Evolutionary conservation across 2,113 vertebrate genomes (phyloP).

Genomic region (Melanerpes aurifrons): DNA sequence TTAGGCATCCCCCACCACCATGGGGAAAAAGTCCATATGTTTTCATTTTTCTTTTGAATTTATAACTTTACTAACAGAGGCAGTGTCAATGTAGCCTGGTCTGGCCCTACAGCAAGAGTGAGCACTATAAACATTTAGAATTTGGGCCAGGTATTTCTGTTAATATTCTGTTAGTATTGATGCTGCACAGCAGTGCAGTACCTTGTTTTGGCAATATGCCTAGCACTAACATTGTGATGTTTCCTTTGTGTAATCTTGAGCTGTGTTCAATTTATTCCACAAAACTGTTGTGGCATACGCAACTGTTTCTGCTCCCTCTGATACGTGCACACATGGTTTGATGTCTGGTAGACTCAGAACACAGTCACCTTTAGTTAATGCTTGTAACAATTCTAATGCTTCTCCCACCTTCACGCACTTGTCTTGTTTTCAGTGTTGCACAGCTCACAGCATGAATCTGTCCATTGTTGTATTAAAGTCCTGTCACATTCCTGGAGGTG

Average conservation of each 20-base stretch:
- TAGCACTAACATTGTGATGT: background rate
- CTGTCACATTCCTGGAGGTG: background rate
- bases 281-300: background rate
- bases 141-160: background rate
- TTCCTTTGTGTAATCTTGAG: background rate
- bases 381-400: background rate
- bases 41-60: background rate
- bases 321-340: background rate
- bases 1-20: accelerated
- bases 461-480: background rate
- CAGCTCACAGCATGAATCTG: background rate
- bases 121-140: background rate
- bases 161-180: background rate
- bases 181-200: background rate
- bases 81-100: background rate
- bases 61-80: background rate
- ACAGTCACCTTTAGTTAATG: background rate
- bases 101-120: background rate
- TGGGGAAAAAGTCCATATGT: accelerated
- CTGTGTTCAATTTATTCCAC: background rate
- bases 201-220: background rate
- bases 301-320: too few species aligned
- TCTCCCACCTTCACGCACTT: background rate
- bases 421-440: background rate
- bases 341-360: background rate